Evolutionary conservation across 2,113 vertebrate species (phyloP).

Genomic region (Macrotus californicus): DNA sequence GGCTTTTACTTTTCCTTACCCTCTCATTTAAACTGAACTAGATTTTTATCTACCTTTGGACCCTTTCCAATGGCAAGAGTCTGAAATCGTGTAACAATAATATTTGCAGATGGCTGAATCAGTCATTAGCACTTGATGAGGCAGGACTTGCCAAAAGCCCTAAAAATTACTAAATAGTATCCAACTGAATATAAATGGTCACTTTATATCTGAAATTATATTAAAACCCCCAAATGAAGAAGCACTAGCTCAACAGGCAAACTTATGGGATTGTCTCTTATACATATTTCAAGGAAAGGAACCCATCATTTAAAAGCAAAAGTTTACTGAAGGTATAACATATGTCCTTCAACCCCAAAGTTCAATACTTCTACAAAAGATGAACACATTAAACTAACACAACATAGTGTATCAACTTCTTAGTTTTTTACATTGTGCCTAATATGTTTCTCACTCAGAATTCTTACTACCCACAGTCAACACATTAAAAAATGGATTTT

Average conservation of each 20-base stretch:
- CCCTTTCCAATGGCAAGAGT: not conserved
- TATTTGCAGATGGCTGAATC: not conserved
- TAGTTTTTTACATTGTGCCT: not conserved
- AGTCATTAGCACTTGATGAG: not conserved
- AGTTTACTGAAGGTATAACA: not conserved
- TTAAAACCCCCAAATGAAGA: not conserved
- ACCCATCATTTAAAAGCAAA: slow-evolving; percentile 17
- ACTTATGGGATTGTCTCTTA: not conserved
- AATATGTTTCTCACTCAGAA: not conserved
- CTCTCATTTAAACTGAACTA: not conserved
- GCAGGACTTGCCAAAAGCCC: not conserved
- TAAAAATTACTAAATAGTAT: slow-evolving; percentile 10
- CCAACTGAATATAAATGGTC: slow-evolving; percentile 31
- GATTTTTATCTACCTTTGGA: slow-evolving; percentile 9
- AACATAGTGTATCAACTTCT: not conserved
- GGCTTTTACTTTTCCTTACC: not conserved
- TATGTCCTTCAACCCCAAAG: not conserved
- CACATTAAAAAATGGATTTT: not conserved
- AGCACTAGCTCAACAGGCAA: not conserved
- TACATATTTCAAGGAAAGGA: slow-evolving; percentile 1
- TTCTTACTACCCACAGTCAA: not conserved
- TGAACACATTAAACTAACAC: not conserved
- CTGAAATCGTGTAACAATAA: slow-evolving; percentile 13
- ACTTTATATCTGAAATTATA: not conserved
- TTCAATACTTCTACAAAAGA: not conserved